Percentiles rank a stretch among this genome's conserved stretches.
These are phyloP conservation scores for Odocoileus virginianus DNA, from an alignment of 2,113 vertebrate genomes.

Conservation along the genomic window DNA sequence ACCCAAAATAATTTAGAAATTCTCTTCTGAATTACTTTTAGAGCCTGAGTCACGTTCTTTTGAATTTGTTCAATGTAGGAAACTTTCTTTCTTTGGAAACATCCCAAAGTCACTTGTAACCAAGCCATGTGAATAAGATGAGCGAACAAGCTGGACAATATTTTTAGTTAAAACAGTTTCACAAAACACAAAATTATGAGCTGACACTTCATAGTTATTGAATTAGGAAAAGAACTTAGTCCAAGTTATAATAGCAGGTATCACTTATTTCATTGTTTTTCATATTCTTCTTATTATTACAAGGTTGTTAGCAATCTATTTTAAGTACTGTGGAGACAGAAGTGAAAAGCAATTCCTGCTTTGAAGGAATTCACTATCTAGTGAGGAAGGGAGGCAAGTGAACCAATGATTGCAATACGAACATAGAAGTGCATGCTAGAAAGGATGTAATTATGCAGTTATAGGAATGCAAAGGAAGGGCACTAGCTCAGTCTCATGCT, in stretches of 20 bases:
- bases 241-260: slow-evolving; percentile 9
- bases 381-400: not conserved
- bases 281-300: not conserved
- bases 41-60: slow-evolving; percentile 51
- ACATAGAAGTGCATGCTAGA: not conserved
- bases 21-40: slow-evolving; percentile 54
- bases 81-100: slow-evolving; percentile 58
- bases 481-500: not conserved
- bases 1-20: slow-evolving; percentile 36
- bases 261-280: slow-evolving; percentile 20
- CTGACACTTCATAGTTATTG: slow-evolving; percentile 38
- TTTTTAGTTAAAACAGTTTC: slow-evolving; percentile 61
- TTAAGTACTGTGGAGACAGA: not conserved
- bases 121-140: slow-evolving; percentile 48
- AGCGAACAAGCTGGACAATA: slow-evolving; percentile 46
- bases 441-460: not conserved
- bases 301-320: not conserved
- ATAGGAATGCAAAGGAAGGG: not conserved
- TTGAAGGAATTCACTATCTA: not conserved
- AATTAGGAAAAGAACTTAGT: slow-evolving; percentile 21
- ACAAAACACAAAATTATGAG: slow-evolving; percentile 44
- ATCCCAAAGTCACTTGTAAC: slow-evolving; percentile 52
- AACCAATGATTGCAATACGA: not conserved
- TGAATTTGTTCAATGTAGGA: slow-evolving; percentile 38
- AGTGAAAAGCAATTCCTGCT: slow-evolving; percentile 9